These are phyloP conservation scores for Homalodisca vitripennis DNA, from an alignment of 1,140 invertebrate genomes.

Conservation along the genomic window DNA sequence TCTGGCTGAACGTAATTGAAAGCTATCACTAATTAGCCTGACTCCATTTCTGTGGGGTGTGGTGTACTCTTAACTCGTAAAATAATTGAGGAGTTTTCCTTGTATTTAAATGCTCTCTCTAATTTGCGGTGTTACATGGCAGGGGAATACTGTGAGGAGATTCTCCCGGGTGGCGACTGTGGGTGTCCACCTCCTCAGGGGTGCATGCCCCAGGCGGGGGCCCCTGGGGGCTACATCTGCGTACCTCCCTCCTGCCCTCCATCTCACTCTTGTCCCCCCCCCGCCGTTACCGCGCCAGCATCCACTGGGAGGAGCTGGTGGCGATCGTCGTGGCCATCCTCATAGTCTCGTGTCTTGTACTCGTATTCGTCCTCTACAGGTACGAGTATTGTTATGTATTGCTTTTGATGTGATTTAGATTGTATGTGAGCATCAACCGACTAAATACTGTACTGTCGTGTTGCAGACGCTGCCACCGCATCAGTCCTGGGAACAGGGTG, in stretches of 20 bases:
- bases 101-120: neutral
- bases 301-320: constrained; percentile 63
- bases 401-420: too few species aligned
- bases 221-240: constrained; percentile 51
- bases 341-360: constrained; percentile 57
- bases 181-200: constrained; percentile 38
- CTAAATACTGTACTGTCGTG: too few species aligned
- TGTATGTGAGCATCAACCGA: too few species aligned
- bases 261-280: constrained; percentile 40
- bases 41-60: too few species aligned
- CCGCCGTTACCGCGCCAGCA: constrained; percentile 64
- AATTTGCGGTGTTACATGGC: neutral
- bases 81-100: neutral
- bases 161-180: constrained; percentile 38
- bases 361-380: constrained; percentile 51
- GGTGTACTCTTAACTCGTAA: neutral
- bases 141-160: constrained; percentile 41
- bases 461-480: too few species aligned
- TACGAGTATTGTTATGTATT: constrained; percentile 29
- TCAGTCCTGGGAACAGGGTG: too few species aligned
- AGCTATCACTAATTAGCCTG: too few species aligned
- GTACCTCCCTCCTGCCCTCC: constrained; percentile 36
- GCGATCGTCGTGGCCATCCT: constrained; percentile 57
- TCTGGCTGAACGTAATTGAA: too few species aligned
- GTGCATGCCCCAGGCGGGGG: constrained; percentile 78